Conservation (phyloP, 2,888 invertebrate species). For the Dioctria rufipes region DNA sequence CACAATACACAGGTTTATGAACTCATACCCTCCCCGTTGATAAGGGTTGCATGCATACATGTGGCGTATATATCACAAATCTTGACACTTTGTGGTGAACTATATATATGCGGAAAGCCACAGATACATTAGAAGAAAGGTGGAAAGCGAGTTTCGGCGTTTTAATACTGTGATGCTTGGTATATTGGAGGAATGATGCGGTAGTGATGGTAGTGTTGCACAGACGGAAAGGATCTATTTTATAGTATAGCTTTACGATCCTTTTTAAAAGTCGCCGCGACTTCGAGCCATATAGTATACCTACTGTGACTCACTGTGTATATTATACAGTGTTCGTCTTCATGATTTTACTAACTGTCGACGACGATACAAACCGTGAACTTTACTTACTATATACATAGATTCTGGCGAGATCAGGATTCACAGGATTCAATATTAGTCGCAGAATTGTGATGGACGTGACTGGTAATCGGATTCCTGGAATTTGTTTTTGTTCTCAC, state of each 20-base stretch:
- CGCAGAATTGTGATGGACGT: constrained; percentile 57
- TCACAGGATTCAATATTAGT: constrained; percentile 57
- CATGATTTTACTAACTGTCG: constrained; percentile 10
- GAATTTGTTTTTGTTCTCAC: neutral
- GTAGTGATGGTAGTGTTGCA: no score
- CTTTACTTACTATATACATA: neutral
- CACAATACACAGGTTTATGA: constrained; percentile 36
- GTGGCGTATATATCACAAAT: constrained; percentile 60
- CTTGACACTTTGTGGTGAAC: constrained; percentile 72
- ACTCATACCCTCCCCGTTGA: neutral
- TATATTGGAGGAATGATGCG: constrained; percentile 2
- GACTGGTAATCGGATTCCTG: constrained; percentile 51
- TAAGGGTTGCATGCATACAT: neutral
- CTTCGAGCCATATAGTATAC: constrained; percentile 37
- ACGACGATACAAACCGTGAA: constrained; percentile 8
- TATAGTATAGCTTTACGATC: constrained; percentile 20
- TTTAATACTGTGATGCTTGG: neutral
- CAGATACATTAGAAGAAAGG: constrained; percentile 61
- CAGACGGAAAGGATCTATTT: no score
- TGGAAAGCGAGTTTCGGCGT: no score
- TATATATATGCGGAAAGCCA: constrained; percentile 67
- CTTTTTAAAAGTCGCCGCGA: constrained; percentile 55
- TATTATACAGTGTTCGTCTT: constrained; percentile 30
- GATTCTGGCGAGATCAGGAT: neutral
- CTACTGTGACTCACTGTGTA: constrained; percentile 46